Base-by-base conservation (phyloP, 1,140 invertebrate genomes). In the Drosophila orosa region DNA sequence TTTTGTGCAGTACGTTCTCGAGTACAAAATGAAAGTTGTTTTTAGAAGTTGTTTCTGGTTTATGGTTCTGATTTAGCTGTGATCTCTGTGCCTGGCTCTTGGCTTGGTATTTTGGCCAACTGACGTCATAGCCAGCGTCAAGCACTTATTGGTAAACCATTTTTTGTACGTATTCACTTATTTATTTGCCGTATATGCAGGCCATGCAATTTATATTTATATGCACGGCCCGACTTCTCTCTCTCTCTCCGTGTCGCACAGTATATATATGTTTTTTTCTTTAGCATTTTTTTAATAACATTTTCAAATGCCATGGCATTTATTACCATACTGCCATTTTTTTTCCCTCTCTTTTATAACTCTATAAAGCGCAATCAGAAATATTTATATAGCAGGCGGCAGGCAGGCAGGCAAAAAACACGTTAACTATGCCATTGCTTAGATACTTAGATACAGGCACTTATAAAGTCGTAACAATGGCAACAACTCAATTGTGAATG, bases 221-320 rank as follows among this genome's bases (percentile, higher is more conserved):
- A 80, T 85, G 78, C 83, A 82, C 47, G 59, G 65, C 62, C 68
- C 44, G 67, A 85, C 65, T 78, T 78, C 77, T 83, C 82, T 79
- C 33, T 50, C 33, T 39, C 33, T 58, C 45, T 59, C 22, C 29
- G 50, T 31, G 42, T 19, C 5, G 24, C 33, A 15, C 25, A 25
- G 19, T 58, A n/a, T 54, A 33, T 42, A 52, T 71, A 9, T 45
- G 7, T 72, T 71, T 73, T 73, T 58, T 71, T 44, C 52, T 17
- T 33, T 39, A 45, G 45, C 37, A 52, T 54, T 74, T 74, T 45
- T 74, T 60, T 77, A 79, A 87, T 86, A 87, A 83, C 79, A 87
- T 87, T 86, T 87, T 87, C 68, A 86, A 86, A 86, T 87, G 82
- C 83, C 82, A 83, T 82, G 82, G 83, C 82, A 86, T 86, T 86